phyloP scores from a whole-genome alignment of 2,797 vertebrate species.

The Crenuchus spilurus region DNA sequence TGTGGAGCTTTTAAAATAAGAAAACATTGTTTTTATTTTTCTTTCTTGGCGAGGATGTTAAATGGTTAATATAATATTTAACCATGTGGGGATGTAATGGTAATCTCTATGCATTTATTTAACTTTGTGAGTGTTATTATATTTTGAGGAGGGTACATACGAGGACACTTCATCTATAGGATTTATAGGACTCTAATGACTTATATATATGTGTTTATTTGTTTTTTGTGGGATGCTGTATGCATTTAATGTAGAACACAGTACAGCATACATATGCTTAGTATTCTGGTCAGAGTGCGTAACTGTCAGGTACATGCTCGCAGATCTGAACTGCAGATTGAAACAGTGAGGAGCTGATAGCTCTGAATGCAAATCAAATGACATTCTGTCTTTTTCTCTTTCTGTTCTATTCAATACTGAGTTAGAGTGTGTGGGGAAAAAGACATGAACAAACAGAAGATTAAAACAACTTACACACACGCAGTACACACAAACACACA shows the following conservation, averaged over 20 bases:
- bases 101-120: constrained; percentile 4
- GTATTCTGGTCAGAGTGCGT: constrained; percentile 65
- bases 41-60: too few relatives aligned
- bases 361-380: constrained; percentile 73
- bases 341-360: constrained; percentile 73
- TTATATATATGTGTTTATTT: constrained; percentile 22
- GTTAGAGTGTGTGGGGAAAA: not conserved
- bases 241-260: constrained; percentile 53
- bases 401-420: constrained; percentile 33
- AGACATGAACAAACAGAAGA: constrained; percentile 10
- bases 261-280: constrained; percentile 68
- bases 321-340: constrained; percentile 70
- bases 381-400: constrained; percentile 47
- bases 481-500: constrained; percentile 1
- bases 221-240: constrained; percentile 7
- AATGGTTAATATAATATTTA: not conserved
- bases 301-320: constrained; percentile 68
- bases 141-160: constrained; percentile 13
- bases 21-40: too few relatives aligned
- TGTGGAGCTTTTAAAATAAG: too few relatives aligned
- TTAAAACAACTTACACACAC: constrained; percentile 14
- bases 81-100: not conserved
- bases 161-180: not conserved
- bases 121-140: not conserved
- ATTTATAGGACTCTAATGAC: too few relatives aligned